phyloP scores from a whole-genome alignment of 2,888 invertebrate species.

The Ditylenchus weischeri region DNA sequence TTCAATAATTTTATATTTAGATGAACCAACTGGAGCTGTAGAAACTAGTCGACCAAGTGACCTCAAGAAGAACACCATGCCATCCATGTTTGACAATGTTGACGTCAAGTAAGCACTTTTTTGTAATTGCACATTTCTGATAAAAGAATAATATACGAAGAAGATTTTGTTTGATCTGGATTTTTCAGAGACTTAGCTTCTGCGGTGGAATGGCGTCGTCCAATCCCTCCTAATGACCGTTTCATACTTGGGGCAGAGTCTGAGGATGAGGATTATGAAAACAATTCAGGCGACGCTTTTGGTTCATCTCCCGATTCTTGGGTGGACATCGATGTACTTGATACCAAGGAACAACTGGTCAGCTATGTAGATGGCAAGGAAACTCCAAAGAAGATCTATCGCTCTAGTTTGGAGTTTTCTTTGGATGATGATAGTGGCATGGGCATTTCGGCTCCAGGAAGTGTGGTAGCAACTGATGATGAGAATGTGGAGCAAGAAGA shows the following conservation, averaged over 20 bases:
- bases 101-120: too few relatives aligned
- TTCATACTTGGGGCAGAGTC: constrained; percentile 12
- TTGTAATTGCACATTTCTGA: too few relatives aligned
- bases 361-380: not conserved
- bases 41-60: too few relatives aligned
- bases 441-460: constrained; percentile 15
- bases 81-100: too few relatives aligned
- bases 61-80: too few relatives aligned
- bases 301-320: not conserved
- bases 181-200: constrained; percentile 1
- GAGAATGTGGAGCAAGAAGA: constrained; percentile 8
- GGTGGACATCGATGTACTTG: not conserved
- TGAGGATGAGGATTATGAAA: not conserved
- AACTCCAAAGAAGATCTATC: constrained; percentile 1
- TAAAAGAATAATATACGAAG: too few relatives aligned
- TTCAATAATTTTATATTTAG: too few relatives aligned
- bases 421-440: constrained; percentile 20
- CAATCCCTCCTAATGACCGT: constrained; percentile 6
- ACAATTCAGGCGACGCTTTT: constrained; percentile 3
- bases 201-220: not conserved
- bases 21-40: too few relatives aligned
- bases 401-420: constrained; percentile 7
- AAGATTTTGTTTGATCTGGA: too few relatives aligned
- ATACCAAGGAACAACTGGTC: not conserved
- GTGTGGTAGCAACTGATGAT: not conserved